Base-by-base conservation (phyloP, 2,797 vertebrate species). In the Sebastes nivosus region DNA sequence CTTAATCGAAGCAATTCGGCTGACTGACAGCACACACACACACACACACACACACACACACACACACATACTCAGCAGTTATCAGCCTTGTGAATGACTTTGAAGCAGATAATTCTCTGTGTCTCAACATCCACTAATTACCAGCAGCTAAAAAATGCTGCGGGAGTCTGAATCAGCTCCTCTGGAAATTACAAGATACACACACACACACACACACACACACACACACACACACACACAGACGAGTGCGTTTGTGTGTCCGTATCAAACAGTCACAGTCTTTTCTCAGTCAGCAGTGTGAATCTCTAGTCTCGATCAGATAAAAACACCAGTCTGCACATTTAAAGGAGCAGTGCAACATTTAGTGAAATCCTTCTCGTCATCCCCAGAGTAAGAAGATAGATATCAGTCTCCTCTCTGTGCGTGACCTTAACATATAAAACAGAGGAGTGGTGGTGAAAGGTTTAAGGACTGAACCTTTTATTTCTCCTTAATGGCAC, bases 111-210 rank as follows among this genome's bases (percentile, higher is more conserved):
- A 82, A 86, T 84, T 86, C 77, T 83, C 80, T 75, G 73, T 81
- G 84, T 83, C 76, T 84, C 61, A 83, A 84, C 87, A 86, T 68
- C 73, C 67, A 75, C 66, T 82, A 88, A 86, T 88, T 86, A 86
- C 57, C 58, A 80, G 67, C 72, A 74, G 66, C 79, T 83, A 76
- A 65, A 68, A 86, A 84, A 86, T 82, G 77, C 80, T 68, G 80
- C 70, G 63, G 79, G 72, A 86, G 84, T 82, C 88, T 87, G 87
- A 93, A 91, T 90, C 90, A 89, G 89, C 86, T 72, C 77, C 87
- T 88, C 85, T 89, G 85, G 77, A 89, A 88, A 81, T 80, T 74
- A 85, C 46, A 86, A 77, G 75, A 83, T 79, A 81, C 63, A 81
- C 63, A 81, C 32, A 24, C 80, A 10, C 34, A 18, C 67, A 30